Evolutionary conservation across 1,140 invertebrate species (phyloP).

Genomic region (Spodoptera frugiperda): DNA sequence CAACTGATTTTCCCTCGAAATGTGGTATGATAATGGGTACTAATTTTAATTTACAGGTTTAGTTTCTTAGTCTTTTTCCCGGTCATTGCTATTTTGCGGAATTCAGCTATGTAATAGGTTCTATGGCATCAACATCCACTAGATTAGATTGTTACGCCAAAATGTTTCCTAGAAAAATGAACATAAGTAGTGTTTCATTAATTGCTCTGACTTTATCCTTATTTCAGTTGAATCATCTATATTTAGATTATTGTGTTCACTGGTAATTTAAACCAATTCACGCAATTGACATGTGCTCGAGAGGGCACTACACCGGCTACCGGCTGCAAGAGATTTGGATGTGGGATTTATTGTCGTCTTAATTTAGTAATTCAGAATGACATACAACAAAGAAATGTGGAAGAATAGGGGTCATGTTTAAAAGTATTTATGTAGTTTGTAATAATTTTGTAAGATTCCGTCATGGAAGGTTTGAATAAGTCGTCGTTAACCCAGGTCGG

Average conservation of each 20-base stretch:
- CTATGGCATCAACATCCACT: too few relatives aligned
- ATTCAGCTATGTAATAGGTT: too few relatives aligned
- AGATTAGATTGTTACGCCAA: neutral
- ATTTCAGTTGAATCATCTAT: slow-evolving; percentile 60
- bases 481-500: too few relatives aligned
- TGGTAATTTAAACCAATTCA: slow-evolving; percentile 80
- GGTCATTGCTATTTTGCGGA: too few relatives aligned
- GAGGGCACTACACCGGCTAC: slow-evolving; percentile 43
- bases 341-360: slow-evolving; percentile 17
- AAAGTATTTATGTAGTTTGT: too few relatives aligned
- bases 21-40: too few relatives aligned
- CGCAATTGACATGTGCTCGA: slow-evolving; percentile 71
- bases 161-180: slow-evolving; percentile 37
- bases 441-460: too few relatives aligned
- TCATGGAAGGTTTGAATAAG: too few relatives aligned
- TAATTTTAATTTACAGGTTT: too few relatives aligned
- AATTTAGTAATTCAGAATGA: neutral
- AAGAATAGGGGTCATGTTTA: too few relatives aligned
- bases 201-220: slow-evolving; percentile 63
- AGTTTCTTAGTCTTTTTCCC: too few relatives aligned
- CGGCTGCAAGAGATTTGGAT: slow-evolving; percentile 26
- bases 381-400: neutral
- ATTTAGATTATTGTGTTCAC: slow-evolving; percentile 32
- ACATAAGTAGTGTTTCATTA: neutral
- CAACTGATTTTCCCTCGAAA: too few relatives aligned